These are phyloP conservation scores for Stenodera caucasica DNA, from an alignment of 2,888 invertebrate species.

Conservation along the genomic window DNA sequence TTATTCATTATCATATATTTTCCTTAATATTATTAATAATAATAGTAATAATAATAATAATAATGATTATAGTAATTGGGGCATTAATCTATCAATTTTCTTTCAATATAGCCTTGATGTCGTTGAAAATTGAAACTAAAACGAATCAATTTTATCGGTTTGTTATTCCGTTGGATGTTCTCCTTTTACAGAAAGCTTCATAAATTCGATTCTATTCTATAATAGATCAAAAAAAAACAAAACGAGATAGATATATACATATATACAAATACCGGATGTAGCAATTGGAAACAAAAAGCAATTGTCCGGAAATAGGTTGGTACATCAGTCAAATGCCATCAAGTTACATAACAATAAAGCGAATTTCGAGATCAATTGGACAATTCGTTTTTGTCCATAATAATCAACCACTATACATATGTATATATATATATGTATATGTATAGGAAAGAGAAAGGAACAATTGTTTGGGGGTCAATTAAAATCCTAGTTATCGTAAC, in stretches of 20 bases:
- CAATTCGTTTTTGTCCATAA: not conserved
- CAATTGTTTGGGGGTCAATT: not conserved
- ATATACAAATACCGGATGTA: not conserved
- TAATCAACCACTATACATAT: not conserved
- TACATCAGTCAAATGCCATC: not conserved
- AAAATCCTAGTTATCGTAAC: not conserved
- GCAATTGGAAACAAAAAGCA: constrained; percentile 2
- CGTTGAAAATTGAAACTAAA: not conserved
- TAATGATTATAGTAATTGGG: not conserved
- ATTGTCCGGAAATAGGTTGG: constrained; percentile 6
- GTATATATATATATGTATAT: too few species aligned
- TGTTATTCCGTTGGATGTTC: not conserved
- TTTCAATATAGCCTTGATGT: not conserved
- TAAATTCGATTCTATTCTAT: not conserved
- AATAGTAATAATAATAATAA: not conserved
- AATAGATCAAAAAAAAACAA: not conserved
- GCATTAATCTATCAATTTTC: not conserved
- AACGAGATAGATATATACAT: not conserved
- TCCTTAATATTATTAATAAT: too few species aligned
- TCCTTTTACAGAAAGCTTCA: not conserved
- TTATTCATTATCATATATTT: too few species aligned
- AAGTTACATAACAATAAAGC: constrained; percentile 4
- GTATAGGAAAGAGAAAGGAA: not conserved
- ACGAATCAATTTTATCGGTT: not conserved
- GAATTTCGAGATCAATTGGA: not conserved